phyloP scores from a whole-genome alignment of 2,888 invertebrate species.

The Hydrotaea diabolus region DNA sequence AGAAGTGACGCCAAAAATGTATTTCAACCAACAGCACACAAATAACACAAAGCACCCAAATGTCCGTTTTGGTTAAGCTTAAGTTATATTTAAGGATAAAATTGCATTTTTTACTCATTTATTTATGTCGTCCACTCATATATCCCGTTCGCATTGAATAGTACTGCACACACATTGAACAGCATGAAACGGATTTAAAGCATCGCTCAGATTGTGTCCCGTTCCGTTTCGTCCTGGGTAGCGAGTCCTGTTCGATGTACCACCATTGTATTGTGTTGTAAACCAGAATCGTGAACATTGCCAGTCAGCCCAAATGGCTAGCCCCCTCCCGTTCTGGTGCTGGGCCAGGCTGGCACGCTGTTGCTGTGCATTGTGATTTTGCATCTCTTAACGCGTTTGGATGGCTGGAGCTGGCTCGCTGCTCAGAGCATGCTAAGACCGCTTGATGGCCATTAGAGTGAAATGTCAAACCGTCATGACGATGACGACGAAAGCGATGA shows the following conservation, averaged over 20 bases:
- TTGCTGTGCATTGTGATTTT: slow-evolving; percentile 42
- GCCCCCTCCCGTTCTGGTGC: no score
- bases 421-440: slow-evolving; percentile 21
- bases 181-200: slow-evolving; percentile 16
- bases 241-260: neutral
- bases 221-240: neutral
- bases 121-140: slow-evolving; percentile 20
- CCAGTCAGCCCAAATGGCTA: neutral
- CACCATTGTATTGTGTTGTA: neutral
- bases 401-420: neutral
- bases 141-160: neutral
- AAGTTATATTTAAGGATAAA: slow-evolving; percentile 21
- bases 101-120: slow-evolving; percentile 25
- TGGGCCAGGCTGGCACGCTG: no score
- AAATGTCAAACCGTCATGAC: slow-evolving; percentile 56
- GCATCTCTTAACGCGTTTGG: slow-evolving; percentile 42
- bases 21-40: no score
- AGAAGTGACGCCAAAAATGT: no score
- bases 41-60: neutral
- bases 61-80: slow-evolving; percentile 7
- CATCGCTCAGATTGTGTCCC: neutral
- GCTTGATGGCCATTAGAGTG: slow-evolving; percentile 59
- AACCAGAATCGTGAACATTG: neutral
- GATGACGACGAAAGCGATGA: slow-evolving; percentile 27
- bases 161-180: neutral